phyloP scores from a whole-genome alignment of 2,797 vertebrate genomes.

The Muraenolepis orangiensis region DNA sequence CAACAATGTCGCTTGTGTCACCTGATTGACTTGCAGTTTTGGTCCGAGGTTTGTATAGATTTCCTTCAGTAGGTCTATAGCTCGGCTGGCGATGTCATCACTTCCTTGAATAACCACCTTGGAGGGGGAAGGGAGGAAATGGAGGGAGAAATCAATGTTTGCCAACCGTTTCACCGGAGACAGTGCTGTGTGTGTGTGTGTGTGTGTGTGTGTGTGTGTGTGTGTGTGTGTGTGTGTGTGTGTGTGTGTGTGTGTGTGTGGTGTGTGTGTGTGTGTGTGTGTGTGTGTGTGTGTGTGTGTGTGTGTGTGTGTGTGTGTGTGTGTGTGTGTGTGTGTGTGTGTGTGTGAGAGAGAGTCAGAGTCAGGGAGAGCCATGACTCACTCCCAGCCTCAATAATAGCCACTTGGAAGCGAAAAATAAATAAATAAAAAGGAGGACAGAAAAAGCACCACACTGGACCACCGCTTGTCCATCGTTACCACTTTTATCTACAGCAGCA shows the following conservation, averaged over 20 bases:
- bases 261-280: background rate
- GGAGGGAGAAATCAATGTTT: conserved; percentile 14
- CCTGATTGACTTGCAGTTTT: conserved; percentile 98
- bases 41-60: conserved; percentile 99
- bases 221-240: background rate
- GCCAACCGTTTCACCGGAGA: background rate
- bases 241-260: background rate
- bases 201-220: background rate
- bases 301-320: background rate
- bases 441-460: background rate
- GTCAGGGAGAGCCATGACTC: conserved; percentile 13
- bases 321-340: background rate
- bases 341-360: conserved; percentile 3
- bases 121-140: conserved; percentile 3
- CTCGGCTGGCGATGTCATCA: conserved; percentile 95
- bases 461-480: background rate
- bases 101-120: conserved; percentile 99
- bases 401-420: conserved; percentile 2
- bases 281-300: background rate
- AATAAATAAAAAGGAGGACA: background rate
- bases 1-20: conserved; percentile 43
- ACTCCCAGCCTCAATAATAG: conserved; percentile 11
- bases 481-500: background rate
- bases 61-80: conserved; percentile 98
- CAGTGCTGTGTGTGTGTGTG: background rate